Evolutionary conservation across 2,113 vertebrate species (phyloP), one percentile per base, ranked within the genome.

Genomic region (Centropus bengalensis): DNA sequence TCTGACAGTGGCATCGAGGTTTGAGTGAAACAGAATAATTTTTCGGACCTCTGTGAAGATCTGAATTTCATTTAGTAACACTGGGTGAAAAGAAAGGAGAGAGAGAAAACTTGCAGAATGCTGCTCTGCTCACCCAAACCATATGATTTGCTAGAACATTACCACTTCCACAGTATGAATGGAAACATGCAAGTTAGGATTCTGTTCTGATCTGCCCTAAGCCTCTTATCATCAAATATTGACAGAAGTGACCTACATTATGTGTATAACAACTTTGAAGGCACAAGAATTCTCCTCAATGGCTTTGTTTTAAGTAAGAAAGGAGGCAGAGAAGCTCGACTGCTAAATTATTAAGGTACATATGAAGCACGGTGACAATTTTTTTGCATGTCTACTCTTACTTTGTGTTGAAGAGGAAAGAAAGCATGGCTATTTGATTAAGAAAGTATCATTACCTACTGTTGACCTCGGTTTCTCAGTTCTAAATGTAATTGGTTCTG

Each of bases 401-500:
- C 66, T 54, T 80, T 75, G 12, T 70, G 38, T 79, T 85, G 81
- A 91, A 74, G 62, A 95, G 70, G 42, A 86, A 93, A 93, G 89
- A 83, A 32, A 86, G 63, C 26, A 24, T 85, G 62, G 80, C 23
- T 54, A 56, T 40, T 64, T 19, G 38, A 14, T 54, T 49, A 91
- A 91, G 64, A 81, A 80, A 83, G 27, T 32, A 51, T 42, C 58
- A 93, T 97, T 98, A 98, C 96, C 97, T 97, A 80, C 64, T 76
- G 92, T 90, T 87, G 96, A 51, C 84, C 96, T 95, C 44, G 93
- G 64, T 95, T 97, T 86, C 66, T 96, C 94, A 85, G 92, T 87
- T 83, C 84, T 96, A 86, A 96, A 88, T 1, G 59, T 95, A 96
- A 96, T 26, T 21, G 51, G 47, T 87, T 97, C 97, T 94, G 94